Evolutionary conservation across 2,797 vertebrate genomes (phyloP), one percentile per base, ranked within the genome.

Genomic region (Picus viridis): DNA sequence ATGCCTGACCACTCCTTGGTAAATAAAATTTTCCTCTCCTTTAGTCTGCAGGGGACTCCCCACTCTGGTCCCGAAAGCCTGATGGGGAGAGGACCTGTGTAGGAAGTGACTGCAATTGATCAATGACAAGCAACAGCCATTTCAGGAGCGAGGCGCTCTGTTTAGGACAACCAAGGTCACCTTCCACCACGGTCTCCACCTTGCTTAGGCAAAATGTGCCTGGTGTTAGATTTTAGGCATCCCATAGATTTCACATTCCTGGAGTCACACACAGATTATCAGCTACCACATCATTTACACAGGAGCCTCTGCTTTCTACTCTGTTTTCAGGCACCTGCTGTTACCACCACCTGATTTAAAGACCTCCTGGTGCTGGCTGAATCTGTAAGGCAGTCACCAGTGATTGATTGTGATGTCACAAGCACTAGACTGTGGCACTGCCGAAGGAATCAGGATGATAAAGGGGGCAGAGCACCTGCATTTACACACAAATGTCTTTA

Each of bases 361-460:
- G 65, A 39, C 85, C 80, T 68, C 49, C 74, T 89, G 47, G 41
- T 58, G 41, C 91, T 23, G 12, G 62, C 76, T 83, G 80, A 57
- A 90, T 86, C 88, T 58, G 54, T 95, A 90, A 88, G 41, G 32
- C 78, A 87, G 84, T 73, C 71, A 71, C 76, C 16, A 2, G 62
- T 83, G 90, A 94, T 90, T 69, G 89, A 97, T 72, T 20, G 5
- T 83, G 80, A 90, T 94, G 32, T 92, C 93, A 93, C 5, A 6
- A 82, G 78, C 0, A 1, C 23, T 92, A 70, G 87, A 80, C 20
- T 9, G 9, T 20, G 39, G 83, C 58, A 93, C 32, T 4, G 30
- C 58, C 73, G 30, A 89, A 67, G 29, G 43, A 94, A 94, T 62
- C 5, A 2, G 13, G 20, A 88, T 90, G 65, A 71, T 70, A 89